Evolutionary conservation across 2,113 vertebrate genomes (phyloP).

Genomic region (Lontra canadensis): DNA sequence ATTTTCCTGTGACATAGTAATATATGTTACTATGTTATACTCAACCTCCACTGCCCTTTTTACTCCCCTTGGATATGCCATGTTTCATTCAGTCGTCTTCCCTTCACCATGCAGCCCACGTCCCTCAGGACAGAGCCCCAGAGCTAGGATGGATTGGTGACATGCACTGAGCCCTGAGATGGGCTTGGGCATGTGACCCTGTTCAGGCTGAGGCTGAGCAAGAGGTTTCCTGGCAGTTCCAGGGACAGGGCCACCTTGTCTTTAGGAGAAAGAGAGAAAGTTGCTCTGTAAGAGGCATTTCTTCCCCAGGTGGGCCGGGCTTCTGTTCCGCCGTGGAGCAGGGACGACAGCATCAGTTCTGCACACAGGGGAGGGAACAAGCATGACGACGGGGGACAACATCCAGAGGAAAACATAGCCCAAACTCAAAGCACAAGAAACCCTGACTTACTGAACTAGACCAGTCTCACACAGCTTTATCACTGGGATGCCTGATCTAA

Average conservation of each 20-base stretch:
- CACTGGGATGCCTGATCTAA: neutral
- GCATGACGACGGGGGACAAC: neutral
- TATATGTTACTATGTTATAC: neutral
- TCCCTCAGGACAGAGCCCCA: neutral
- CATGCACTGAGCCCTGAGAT: no score
- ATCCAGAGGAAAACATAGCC: neutral
- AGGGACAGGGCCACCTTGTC: no score
- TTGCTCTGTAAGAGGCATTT: accelerated
- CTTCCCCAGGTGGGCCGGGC: no score
- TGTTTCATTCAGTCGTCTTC: neutral
- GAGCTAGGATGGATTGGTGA: neutral
- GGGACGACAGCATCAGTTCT: neutral
- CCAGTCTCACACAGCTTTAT: no score
- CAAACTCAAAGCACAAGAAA: neutral
- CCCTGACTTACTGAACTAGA: neutral
- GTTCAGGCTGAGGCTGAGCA: neutral
- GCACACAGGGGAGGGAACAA: neutral
- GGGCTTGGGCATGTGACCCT: neutral
- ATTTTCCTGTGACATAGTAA: neutral
- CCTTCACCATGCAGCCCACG: accelerated
- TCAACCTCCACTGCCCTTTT: neutral
- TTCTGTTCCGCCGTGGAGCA: neutral
- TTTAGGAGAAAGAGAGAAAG: neutral
- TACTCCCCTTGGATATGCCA: neutral
- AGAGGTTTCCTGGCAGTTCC: neutral